Conservation (phyloP, 2,797 vertebrate genomes). For the Sciaenops ocellatus region DNA sequence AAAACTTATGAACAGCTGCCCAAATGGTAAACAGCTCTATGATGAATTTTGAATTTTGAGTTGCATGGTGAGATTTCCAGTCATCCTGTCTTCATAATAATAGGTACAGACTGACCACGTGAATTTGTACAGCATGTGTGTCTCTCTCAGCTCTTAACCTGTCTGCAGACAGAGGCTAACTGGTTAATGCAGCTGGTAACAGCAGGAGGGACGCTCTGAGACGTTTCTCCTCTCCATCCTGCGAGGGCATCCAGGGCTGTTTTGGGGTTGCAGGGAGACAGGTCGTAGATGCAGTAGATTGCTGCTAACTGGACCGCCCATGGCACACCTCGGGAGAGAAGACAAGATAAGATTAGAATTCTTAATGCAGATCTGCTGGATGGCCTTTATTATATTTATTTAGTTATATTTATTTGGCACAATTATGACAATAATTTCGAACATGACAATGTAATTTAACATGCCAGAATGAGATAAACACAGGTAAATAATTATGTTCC, state of each 20-base stretch:
- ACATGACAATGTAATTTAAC: background rate
- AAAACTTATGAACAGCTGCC: background rate
- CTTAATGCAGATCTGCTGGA: background rate
- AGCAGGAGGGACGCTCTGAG: conserved; percentile 83
- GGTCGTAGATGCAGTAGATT: conserved; percentile 90
- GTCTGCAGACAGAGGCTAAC: conserved; percentile 85
- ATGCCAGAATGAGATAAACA: background rate
- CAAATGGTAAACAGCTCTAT: background rate
- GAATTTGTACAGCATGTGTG: background rate
- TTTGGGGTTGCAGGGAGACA: conserved; percentile 91
- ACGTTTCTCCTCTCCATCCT: conserved; percentile 86
- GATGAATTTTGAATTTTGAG: conserved; percentile 1
- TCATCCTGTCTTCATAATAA: conserved; percentile 15
- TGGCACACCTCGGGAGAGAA: conserved; percentile 86
- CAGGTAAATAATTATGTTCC: background rate
- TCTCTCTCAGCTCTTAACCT: conserved; percentile 58
- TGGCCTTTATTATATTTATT: background rate
- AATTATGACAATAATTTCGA: background rate
- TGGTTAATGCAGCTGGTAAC: conserved; percentile 88
- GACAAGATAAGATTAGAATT: background rate
- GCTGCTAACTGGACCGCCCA: conserved; percentile 95
- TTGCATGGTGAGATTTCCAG: background rate
- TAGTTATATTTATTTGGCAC: background rate
- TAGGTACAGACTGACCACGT: background rate
- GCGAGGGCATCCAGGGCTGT: conserved; percentile 87